Conservation (phyloP, 2,113 vertebrate genomes). For the Melanerpes aurifrons region DNA sequence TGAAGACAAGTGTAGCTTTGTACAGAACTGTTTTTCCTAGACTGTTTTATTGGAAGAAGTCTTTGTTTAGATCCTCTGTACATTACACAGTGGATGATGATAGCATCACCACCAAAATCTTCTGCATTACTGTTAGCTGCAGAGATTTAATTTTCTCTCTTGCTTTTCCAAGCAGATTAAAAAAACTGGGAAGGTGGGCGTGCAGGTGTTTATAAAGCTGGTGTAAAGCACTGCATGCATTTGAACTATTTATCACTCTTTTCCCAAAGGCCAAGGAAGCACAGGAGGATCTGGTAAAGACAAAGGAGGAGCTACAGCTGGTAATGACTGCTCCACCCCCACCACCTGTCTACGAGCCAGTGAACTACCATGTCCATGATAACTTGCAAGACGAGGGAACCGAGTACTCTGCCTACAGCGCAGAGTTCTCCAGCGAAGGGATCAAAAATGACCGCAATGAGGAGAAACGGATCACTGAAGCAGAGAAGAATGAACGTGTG, state of each 20-base stretch:
- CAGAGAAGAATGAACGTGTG: constrained; percentile 92
- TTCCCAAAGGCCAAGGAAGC: constrained; percentile 85
- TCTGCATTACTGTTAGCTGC: neutral
- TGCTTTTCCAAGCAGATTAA: neutral
- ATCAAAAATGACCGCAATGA: constrained; percentile 88
- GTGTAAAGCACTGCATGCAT: neutral
- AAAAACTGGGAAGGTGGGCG: neutral
- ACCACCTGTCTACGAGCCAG: constrained; percentile 80
- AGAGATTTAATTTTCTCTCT: neutral
- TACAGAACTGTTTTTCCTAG: neutral
- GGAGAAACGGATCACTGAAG: constrained; percentile 91
- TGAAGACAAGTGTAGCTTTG: neutral
- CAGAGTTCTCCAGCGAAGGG: constrained; percentile 85
- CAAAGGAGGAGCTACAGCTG: constrained; percentile 89
- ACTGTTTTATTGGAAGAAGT: neutral
- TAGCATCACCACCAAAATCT: neutral
- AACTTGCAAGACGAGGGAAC: constrained; percentile 84
- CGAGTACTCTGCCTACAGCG: constrained; percentile 86
- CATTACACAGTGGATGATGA: neutral
- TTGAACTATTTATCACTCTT: neutral
- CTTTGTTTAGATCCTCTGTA: neutral
- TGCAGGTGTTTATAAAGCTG: neutral
- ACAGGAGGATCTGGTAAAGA: constrained; percentile 88
- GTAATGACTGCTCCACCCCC: constrained; percentile 85
- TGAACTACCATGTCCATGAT: constrained; percentile 82